These are phyloP conservation scores for Ectobius pallidus DNA, from an alignment of 2,888 invertebrate genomes.

Conservation along the genomic window DNA sequence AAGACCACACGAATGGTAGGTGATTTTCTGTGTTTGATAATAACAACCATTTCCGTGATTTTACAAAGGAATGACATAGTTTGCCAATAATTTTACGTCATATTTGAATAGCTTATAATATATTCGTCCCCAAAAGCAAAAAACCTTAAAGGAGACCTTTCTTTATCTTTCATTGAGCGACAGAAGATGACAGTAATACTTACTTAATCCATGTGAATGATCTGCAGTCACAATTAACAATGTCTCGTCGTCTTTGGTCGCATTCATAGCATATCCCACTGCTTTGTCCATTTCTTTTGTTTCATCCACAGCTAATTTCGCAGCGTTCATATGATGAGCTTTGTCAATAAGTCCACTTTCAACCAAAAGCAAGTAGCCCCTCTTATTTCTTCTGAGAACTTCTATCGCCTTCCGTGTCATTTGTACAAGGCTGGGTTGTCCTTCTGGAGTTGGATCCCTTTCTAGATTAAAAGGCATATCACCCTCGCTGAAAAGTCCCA, in stretches of 20 bases:
- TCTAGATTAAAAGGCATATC: constrained; percentile 64
- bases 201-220: constrained; percentile 66
- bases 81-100: no score
- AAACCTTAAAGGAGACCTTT: no score
- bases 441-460: constrained; percentile 47
- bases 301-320: constrained; percentile 65
- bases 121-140: no score
- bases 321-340: constrained; percentile 68
- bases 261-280: constrained; percentile 57
- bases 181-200: no score
- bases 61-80: no score
- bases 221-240: constrained; percentile 70
- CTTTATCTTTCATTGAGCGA: no score
- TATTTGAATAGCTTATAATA: no score
- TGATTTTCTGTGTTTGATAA: no score
- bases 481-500: constrained; percentile 62
- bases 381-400: constrained; percentile 56
- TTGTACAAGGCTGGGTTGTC: constrained; percentile 61
- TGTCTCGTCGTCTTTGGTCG: constrained; percentile 58
- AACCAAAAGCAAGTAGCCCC: constrained; percentile 64
- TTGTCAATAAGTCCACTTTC: constrained; percentile 69
- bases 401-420: constrained; percentile 65
- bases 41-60: no score
- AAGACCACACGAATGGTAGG: no score
- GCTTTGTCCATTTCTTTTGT: constrained; percentile 68